These are phyloP conservation scores for Bembecia ichneumoniformis DNA, from an alignment of 2,888 invertebrate genomes.

Conservation along the genomic window DNA sequence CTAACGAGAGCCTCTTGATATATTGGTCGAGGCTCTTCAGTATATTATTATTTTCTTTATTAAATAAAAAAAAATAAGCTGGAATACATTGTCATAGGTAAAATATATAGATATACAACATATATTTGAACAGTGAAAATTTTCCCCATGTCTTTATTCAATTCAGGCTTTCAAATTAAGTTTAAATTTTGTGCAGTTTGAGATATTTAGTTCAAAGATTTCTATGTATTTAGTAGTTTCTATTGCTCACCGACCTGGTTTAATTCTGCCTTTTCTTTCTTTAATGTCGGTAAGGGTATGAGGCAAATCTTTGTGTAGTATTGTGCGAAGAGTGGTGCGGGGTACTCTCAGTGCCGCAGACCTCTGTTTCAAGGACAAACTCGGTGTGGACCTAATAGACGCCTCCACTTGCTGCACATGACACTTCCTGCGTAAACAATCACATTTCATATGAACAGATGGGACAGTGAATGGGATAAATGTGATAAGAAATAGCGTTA, in stretches of 20 bases:
- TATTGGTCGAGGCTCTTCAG: no score
- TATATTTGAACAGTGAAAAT: no score
- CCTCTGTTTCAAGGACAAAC: constrained; percentile 47
- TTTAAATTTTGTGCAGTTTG: no score
- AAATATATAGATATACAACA: no score
- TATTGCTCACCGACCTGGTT: neutral
- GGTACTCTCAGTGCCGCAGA: constrained; percentile 42
- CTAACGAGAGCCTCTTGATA: no score
- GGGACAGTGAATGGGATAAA: no score
- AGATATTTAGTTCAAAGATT: neutral
- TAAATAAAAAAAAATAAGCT: no score
- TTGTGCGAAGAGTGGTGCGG: constrained; percentile 46
- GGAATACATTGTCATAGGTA: no score
- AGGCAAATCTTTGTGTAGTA: constrained; percentile 35
- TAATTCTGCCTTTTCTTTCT: neutral
- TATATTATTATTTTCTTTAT: no score
- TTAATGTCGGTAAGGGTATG: neutral
- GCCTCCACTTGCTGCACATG: constrained; percentile 42
- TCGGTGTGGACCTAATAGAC: constrained; percentile 38
- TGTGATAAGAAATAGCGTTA: constrained; percentile 5
- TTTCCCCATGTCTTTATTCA: no score
- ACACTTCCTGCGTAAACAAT: constrained; percentile 13
- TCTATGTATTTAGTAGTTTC: neutral
- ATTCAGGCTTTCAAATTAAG: no score
- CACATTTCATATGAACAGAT: neutral